Evolutionary conservation across 2,797 vertebrate species (phyloP), one percentile per base, ranked within the genome.

Genomic region (Hephaestus fuliginosus): DNA sequence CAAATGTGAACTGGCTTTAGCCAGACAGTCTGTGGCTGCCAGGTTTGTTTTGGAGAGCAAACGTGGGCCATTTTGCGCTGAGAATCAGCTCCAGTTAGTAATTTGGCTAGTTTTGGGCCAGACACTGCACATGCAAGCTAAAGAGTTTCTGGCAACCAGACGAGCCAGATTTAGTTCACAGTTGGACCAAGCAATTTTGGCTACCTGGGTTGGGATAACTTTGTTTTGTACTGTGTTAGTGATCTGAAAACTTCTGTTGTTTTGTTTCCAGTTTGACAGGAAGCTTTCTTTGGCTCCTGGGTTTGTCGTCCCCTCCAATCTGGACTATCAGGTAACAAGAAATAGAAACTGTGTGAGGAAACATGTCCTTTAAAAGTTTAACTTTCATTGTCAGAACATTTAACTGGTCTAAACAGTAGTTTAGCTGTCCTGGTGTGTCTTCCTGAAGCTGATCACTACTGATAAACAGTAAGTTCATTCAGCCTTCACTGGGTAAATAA

Each of bases 301-400:
- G 20, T 95, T 96, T 90, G 86, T 95, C 9, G 92, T 95, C 67
- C 95, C 95, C 73, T 96, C 96, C 70, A 95, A 95, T 88, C 87
- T 93, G 86, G 94, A 96, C 89, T 97, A 96, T 89, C 91, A 96
- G 91, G 94, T 93, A 86, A 90, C 13, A 3, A 36, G 6, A 80
- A 14, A 39, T 2, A 48, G 18, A 83, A 39, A 3, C 9, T 4
- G 3, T 69, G 12, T 33, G 30, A 55, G n/a, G 17, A 44, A 64
- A 60, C 28, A 6, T 48, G 62, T 62, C 2, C 33, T 68, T 25
- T 2, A 65, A 58, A 53, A 0, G 1, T 9, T 53, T 66, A 17
- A 4, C 10, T 9, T 55, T 66, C 5, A 58, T 5, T 7, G 3
- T 44, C 18, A 46, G 10, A 41, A 14, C 14, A 52, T 14, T 22